These are phyloP conservation scores for Vulpes lagopus DNA, from an alignment of 2,113 vertebrate genomes.

Conservation along the genomic window DNA sequence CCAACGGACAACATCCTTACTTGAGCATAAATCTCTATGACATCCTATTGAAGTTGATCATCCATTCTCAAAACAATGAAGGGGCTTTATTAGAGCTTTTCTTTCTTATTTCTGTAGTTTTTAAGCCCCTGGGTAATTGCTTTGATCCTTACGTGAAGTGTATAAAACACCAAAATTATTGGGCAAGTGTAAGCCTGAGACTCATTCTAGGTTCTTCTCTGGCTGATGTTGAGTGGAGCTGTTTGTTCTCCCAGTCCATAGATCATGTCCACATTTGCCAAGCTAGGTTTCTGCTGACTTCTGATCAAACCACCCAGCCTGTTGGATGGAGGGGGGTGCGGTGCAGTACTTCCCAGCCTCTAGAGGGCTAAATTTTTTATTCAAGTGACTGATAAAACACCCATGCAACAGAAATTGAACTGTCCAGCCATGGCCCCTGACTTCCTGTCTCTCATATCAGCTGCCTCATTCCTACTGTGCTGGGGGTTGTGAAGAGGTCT, in stretches of 20 bases:
- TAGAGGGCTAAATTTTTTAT: background rate
- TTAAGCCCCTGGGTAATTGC: background rate
- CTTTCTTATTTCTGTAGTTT: background rate
- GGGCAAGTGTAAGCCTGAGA: background rate
- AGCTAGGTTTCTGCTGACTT: background rate
- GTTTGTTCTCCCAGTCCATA: background rate
- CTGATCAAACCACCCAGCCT: background rate
- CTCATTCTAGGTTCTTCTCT: background rate
- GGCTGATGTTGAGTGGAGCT: background rate
- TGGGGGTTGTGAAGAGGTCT: background rate
- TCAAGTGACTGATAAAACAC: background rate
- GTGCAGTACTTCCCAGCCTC: background rate
- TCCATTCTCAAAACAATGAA: background rate
- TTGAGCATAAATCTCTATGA: background rate
- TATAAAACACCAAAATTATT: background rate
- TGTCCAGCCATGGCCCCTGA: background rate
- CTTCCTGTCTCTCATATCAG: background rate
- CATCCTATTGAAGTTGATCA: background rate
- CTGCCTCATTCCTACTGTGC: accelerated
- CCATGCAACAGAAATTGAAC: background rate
- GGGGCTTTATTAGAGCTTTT: background rate
- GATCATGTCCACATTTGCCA: background rate
- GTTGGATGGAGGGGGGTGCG: background rate
- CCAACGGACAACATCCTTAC: background rate
- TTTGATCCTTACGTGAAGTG: background rate